Evolutionary conservation across 1,140 invertebrate genomes (phyloP).

Genomic region (Zophobas atratus): DNA sequence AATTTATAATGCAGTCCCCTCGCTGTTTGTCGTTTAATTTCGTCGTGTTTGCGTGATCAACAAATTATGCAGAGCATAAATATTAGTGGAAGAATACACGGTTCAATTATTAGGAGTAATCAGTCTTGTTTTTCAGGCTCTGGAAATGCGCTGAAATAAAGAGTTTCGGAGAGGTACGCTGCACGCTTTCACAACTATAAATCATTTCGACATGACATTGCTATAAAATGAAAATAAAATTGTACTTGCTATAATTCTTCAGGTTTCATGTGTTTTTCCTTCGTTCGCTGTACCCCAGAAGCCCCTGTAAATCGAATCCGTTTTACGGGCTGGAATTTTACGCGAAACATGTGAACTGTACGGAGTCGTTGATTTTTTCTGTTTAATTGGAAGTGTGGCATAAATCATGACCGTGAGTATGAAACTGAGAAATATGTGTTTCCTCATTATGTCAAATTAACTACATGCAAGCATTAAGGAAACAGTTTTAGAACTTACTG

Average conservation of each 20-base stretch:
- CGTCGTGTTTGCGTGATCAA: conserved; percentile 8
- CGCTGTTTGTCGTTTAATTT: background rate
- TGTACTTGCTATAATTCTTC: conserved; percentile 54
- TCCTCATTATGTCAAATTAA: too few relatives aligned
- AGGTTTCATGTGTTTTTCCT: conserved; percentile 42
- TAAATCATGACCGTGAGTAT: too few relatives aligned
- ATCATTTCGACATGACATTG: conserved; percentile 56
- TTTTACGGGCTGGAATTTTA: background rate
- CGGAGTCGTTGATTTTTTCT: too few relatives aligned
- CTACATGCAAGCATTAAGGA: too few relatives aligned
- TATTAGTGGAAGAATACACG: conserved; percentile 35
- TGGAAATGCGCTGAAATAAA: conserved; percentile 48
- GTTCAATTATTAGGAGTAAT: conserved; percentile 52
- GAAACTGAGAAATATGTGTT: too few relatives aligned
- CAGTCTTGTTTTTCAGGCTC: conserved; percentile 46
- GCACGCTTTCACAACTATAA: conserved; percentile 53
- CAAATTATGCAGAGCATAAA: conserved; percentile 4
- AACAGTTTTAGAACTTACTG: too few relatives aligned
- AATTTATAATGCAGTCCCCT: conserved; percentile 1
- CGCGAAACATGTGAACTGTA: too few relatives aligned
- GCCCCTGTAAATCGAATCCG: conserved; percentile 1
- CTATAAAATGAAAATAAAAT: conserved; percentile 58
- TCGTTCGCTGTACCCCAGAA: conserved; percentile 1
- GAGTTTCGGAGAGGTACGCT: conserved; percentile 46
- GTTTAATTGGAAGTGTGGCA: too few relatives aligned